Percentiles rank a stretch among this genome's conserved stretches.
Conservation (phyloP, 2,888 invertebrate genomes). For the Phrixothrix hirtus region DNA sequence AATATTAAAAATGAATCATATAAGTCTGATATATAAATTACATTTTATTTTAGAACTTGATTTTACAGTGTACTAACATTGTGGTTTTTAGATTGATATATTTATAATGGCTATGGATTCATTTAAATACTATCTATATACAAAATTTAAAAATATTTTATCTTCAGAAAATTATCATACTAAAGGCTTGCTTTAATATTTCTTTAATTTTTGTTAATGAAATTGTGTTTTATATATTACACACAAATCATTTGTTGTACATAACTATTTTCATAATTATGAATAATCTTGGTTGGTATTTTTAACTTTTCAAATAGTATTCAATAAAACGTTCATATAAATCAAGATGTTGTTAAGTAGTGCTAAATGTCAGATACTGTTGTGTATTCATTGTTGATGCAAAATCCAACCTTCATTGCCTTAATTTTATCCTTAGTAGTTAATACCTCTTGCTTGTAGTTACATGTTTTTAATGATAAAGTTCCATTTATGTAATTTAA, state of each 20-base stretch:
- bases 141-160: no score
- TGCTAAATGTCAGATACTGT: conserved; percentile 3
- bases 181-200: conserved; percentile 1
- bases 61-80: background rate
- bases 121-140: background rate
- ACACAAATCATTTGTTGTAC: no score
- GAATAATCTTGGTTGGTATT: background rate
- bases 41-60: conserved; percentile 36
- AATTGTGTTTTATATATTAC: background rate
- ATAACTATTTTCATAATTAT: background rate
- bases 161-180: no score
- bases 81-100: conserved; percentile 6
- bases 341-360: background rate
- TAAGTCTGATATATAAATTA: conserved; percentile 52
- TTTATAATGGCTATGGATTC: background rate
- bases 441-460: conserved; percentile 13
- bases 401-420: background rate
- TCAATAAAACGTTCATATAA: background rate
- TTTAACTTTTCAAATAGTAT: background rate
- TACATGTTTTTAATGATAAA: conserved; percentile 10
- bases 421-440: conserved; percentile 5
- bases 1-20: conserved; percentile 51
- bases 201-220: background rate
- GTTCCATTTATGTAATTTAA: conserved; percentile 6
- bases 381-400: conserved; percentile 4